Conservation (phyloP, 2,888 invertebrate species). For the Drosophila eohydei region DNA sequence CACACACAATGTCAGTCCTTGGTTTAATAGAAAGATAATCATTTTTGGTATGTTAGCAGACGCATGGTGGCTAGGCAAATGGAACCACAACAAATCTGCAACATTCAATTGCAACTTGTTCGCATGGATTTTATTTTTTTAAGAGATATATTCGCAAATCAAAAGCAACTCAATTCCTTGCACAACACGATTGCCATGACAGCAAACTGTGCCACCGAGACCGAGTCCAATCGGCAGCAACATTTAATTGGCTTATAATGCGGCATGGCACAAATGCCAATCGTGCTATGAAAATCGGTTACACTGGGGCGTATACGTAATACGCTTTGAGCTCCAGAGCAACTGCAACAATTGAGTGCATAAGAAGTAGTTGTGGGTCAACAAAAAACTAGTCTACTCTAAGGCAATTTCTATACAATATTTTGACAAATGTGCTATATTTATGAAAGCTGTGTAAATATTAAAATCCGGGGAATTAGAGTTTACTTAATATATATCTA, state of each 20-base stretch:
- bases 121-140: not conserved
- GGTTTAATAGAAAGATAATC: conserved; percentile 69
- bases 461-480: too few species aligned
- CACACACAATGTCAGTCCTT: conserved; percentile 13
- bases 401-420: not conserved
- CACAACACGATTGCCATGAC: conserved; percentile 19
- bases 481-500: too few species aligned
- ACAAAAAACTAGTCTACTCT: not conserved
- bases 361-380: not conserved
- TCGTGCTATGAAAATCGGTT: not conserved
- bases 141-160: conserved; percentile 7
- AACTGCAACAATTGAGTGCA: not conserved
- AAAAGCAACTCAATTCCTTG: conserved; percentile 13
- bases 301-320: not conserved
- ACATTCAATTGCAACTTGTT: conserved; percentile 14
- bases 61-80: not conserved
- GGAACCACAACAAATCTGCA: conserved; percentile 4
- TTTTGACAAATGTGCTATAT: not conserved
- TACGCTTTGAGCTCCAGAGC: not conserved
- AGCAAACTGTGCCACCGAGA: conserved; percentile 33
- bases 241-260: conserved; percentile 45
- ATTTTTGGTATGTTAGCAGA: conserved; percentile 26
- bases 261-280: conserved; percentile 11
- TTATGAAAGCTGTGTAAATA: not conserved
- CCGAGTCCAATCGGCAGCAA: conserved; percentile 25